phyloP scores from a whole-genome alignment of 92 coral and sea anemone species.

The Scolanthus callimorphus region DNA sequence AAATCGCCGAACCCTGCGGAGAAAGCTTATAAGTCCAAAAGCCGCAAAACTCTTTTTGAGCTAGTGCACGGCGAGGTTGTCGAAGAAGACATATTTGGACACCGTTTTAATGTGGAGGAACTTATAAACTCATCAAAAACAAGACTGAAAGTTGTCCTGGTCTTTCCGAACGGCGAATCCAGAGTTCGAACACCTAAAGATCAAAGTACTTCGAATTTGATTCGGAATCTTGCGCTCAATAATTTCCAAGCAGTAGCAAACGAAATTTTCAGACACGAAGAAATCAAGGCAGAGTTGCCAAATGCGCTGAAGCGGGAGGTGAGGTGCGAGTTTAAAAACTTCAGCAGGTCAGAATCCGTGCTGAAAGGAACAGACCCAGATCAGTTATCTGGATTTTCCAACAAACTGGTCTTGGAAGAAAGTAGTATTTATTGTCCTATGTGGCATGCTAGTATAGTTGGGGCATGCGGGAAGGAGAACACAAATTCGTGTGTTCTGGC shows the following conservation, averaged over 20 bases:
- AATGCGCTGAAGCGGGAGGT: slow-evolving; percentile 19
- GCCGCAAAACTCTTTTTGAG: not conserved
- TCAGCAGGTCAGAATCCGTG: slow-evolving; percentile 30
- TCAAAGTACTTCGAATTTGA: not conserved
- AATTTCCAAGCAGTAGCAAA: slow-evolving; percentile 15
- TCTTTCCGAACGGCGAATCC: not conserved
- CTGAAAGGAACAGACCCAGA: slow-evolving; percentile 35
- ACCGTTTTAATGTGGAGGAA: not conserved
- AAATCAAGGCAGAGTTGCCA: slow-evolving; percentile 16
- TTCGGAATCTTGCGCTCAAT: not conserved
- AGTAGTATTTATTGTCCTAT: slow-evolving; percentile 22
- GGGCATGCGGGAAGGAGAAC: slow-evolving; percentile 33
- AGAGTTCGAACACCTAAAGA: not conserved
- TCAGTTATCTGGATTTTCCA: slow-evolving; percentile 27
- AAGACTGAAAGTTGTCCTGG: not conserved
- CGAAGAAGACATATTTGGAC: not conserved
- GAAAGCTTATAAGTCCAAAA: not conserved
- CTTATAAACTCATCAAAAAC: not conserved
- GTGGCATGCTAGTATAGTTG: slow-evolving; percentile 34
- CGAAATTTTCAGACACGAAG: slow-evolving; percentile 20
- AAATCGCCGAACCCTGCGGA: not conserved
- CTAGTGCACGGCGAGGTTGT: not conserved
- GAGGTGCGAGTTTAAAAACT: slow-evolving; percentile 19
- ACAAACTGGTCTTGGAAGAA: slow-evolving; percentile 31
- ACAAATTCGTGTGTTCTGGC: slow-evolving; percentile 14